Evolutionary conservation across 2,797 vertebrate genomes (phyloP).

Genomic region (Scleropages formosus): DNA sequence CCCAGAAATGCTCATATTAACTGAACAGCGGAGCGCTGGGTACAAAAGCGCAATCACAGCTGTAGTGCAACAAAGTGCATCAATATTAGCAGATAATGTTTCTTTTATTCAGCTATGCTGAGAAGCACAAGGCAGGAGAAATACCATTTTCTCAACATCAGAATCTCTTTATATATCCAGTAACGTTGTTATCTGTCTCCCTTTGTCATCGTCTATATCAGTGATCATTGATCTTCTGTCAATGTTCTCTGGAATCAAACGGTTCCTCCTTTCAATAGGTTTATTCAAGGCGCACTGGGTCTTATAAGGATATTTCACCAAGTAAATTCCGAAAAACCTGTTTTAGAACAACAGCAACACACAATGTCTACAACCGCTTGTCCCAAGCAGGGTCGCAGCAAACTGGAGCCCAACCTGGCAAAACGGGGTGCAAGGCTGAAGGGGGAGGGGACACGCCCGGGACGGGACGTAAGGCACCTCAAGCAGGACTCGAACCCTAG

Average conservation of each 20-base stretch:
- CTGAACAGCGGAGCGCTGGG: background rate
- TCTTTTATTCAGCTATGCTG: background rate
- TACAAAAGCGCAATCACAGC: slow-evolving; percentile 3
- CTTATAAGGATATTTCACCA: slow-evolving; percentile 16
- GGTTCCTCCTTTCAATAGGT: slow-evolving; percentile 22
- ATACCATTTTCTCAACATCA: slow-evolving; percentile 6
- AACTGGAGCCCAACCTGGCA: too few species aligned
- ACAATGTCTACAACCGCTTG: too few species aligned
- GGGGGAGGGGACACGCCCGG: too few species aligned
- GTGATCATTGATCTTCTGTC: slow-evolving; percentile 25
- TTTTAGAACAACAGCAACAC: too few species aligned
- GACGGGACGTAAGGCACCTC: too few species aligned
- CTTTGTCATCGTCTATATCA: slow-evolving; percentile 21
- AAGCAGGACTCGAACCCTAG: too few species aligned
- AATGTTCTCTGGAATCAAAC: slow-evolving; percentile 20
- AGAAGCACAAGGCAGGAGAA: background rate
- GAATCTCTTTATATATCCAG: background rate
- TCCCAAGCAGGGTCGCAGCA: too few species aligned
- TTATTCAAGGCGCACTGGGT: slow-evolving; percentile 6
- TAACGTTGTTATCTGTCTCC: slow-evolving; percentile 14
- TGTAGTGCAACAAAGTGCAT: slow-evolving; percentile 15
- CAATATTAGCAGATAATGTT: slow-evolving; percentile 19
- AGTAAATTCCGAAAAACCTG: background rate
- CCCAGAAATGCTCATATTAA: background rate
- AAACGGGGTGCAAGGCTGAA: too few species aligned